A percentile compares a stretch with the other conserved stretches of the same genome.
Conservation (phyloP, 2,888 invertebrate genomes). For the Muscina levida region DNA sequence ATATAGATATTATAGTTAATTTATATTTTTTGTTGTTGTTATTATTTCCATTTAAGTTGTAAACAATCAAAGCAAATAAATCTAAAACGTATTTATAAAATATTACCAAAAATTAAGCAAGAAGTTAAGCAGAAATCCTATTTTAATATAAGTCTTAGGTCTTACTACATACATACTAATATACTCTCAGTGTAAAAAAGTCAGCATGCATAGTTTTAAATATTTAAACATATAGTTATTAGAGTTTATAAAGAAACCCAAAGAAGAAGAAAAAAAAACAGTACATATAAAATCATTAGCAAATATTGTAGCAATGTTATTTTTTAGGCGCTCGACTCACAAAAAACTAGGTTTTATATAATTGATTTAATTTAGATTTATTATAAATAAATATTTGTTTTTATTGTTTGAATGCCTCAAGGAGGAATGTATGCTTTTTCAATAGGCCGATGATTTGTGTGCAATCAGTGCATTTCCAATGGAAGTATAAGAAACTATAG, state of each 20-base stretch:
- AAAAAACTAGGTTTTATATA: no score
- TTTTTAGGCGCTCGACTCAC: conserved; percentile 22
- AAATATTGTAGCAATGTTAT: background rate
- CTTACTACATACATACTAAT: conserved; percentile 44
- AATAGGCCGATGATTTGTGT: no score
- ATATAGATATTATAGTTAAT: conserved; percentile 8
- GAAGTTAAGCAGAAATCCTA: conserved; percentile 18
- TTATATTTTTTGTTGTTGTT: conserved; percentile 34
- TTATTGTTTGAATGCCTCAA: no score
- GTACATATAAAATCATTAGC: background rate
- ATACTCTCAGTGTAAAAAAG: conserved; percentile 33
- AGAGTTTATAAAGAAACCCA: conserved; percentile 1
- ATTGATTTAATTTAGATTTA: no score
- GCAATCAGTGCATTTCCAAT: no score
- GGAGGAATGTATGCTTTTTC: no score
- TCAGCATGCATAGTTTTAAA: conserved; percentile 10
- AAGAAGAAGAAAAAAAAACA: background rate
- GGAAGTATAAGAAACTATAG: no score
- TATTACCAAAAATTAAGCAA: background rate
- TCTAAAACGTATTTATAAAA: conserved; percentile 51
- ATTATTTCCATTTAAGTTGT: conserved; percentile 39
- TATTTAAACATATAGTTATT: background rate
- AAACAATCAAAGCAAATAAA: conserved; percentile 29
- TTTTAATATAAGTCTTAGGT: conserved; percentile 41
- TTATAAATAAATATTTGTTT: no score